These are phyloP conservation scores for Pterostichus niger DNA, from an alignment of 2,888 invertebrate genomes.

Conservation along the genomic window DNA sequence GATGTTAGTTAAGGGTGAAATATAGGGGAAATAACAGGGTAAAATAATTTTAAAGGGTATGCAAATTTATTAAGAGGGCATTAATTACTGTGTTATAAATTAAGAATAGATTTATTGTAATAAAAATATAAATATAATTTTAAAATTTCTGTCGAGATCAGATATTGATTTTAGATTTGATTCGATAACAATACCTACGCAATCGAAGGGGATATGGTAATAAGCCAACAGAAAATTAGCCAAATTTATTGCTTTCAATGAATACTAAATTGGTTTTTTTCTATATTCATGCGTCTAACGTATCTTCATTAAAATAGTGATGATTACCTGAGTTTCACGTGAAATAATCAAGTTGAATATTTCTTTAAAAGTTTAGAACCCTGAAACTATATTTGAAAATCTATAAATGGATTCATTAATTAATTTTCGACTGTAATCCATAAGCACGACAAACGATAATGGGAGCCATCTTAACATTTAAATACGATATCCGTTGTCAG, in stretches of 20 bases:
- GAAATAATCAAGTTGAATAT: slow-evolving; percentile 4
- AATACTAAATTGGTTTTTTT: neutral
- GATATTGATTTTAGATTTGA: too few species aligned
- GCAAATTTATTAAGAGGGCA: neutral
- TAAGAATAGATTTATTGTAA: neutral
- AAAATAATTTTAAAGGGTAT: neutral
- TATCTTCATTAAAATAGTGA: neutral
- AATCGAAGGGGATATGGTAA: neutral
- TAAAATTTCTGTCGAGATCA: too few species aligned
- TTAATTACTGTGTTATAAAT: neutral
- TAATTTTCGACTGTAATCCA: slow-evolving; percentile 34
- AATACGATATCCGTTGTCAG: slow-evolving; percentile 54
- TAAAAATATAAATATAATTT: neutral
- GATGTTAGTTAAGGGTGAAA: neutral
- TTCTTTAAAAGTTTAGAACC: slow-evolving; percentile 13
- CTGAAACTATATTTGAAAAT: neutral
- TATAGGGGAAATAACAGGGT: too few species aligned
- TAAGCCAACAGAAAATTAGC: neutral
- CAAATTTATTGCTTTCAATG: neutral
- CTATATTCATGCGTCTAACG: neutral
- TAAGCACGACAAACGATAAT: slow-evolving; percentile 16
- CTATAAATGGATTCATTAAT: slow-evolving; percentile 34
- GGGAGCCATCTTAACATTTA: slow-evolving; percentile 46
- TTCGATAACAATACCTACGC: too few species aligned
- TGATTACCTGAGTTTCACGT: neutral